Percentiles rank a stretch among this genome's conserved stretches.
Conservation (phyloP, 2,888 invertebrate species). For the Drosophila leonis region DNA sequence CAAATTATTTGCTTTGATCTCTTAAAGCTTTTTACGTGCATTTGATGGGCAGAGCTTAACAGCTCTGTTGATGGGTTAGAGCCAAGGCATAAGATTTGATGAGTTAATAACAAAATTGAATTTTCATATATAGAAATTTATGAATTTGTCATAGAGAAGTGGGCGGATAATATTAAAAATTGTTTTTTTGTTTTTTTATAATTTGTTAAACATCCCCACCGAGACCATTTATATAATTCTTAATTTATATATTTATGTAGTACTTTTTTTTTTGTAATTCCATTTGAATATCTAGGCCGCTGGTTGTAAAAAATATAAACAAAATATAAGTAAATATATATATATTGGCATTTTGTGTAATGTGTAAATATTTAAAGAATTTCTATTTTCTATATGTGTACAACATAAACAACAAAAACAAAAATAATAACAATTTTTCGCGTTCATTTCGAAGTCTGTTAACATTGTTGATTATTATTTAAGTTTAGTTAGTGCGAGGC, state of each 20-base stretch:
- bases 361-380: slow-evolving; percentile 52
- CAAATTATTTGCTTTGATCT: background rate
- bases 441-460: slow-evolving; percentile 76
- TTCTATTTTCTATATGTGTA: slow-evolving; percentile 53
- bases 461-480: slow-evolving; percentile 85
- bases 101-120: background rate
- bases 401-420: slow-evolving; percentile 11
- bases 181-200: slow-evolving; percentile 35
- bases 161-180: slow-evolving; percentile 7
- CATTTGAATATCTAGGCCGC: slow-evolving; percentile 40
- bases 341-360: slow-evolving; percentile 44
- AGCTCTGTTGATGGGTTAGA: background rate
- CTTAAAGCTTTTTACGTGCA: no score
- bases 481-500: slow-evolving; percentile 85
- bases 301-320: slow-evolving; percentile 30
- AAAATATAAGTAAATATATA: background rate
- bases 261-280: slow-evolving; percentile 17
- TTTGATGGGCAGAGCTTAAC: no score
- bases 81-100: background rate
- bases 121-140: background rate
- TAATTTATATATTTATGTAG: slow-evolving; percentile 16
- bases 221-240: slow-evolving; percentile 60
- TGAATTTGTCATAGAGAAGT: slow-evolving; percentile 7
- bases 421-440: slow-evolving; percentile 25
- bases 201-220: slow-evolving; percentile 75